Base-by-base conservation (phyloP, 2,888 invertebrate genomes). In the Drosophila maculinotata region DNA sequence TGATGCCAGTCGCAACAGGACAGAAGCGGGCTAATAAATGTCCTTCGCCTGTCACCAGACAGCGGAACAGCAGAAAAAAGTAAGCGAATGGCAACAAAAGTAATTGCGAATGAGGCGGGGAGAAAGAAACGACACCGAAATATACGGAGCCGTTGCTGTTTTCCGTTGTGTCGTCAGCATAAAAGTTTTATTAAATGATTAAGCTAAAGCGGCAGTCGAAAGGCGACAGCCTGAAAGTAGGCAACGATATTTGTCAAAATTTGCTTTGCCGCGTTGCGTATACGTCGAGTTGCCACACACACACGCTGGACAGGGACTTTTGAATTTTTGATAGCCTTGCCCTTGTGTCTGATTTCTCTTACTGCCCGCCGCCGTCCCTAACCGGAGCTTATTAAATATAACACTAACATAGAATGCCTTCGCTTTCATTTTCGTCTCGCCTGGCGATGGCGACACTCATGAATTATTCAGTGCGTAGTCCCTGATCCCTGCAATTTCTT, bases 161-260 rank as follows among this genome's bases (percentile, higher is more conserved):
- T 45, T 12, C 17, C 42, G 42, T 63, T 67, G 68, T 57, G 63
- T 64, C 52, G 71, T 75, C 79, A 79, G 82, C 84, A 84, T 83
- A 82, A 83, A 82, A 82, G 65, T 83, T 83, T 85, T 85, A 79
- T 82, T 85, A 79, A 82, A 83, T 83, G 85, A 82, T 83, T 82
- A 82, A 82, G 78, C 76, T 69, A 74, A 79, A 67, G 74, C 71
- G 69, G 26, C 63, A 58, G 64, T 39, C 48, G 52, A 44, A 28
- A 51, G 49, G 28, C 45, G 44, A 28, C 45, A 33, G 67, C 66
- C 53, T 2, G 26, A 67, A 69, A 70, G 74, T 60, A 76, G 79
- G 76, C 79, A 66, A 38, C 53, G 63, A 65, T 66, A 77, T 83
- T 83, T 83, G 75, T 69, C 83, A 80, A 77, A 69, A 62, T 73